Evolutionary conservation across 2,888 invertebrate genomes (phyloP), one percentile per base, ranked within the genome.

Genomic region (Dynastes maya): DNA sequence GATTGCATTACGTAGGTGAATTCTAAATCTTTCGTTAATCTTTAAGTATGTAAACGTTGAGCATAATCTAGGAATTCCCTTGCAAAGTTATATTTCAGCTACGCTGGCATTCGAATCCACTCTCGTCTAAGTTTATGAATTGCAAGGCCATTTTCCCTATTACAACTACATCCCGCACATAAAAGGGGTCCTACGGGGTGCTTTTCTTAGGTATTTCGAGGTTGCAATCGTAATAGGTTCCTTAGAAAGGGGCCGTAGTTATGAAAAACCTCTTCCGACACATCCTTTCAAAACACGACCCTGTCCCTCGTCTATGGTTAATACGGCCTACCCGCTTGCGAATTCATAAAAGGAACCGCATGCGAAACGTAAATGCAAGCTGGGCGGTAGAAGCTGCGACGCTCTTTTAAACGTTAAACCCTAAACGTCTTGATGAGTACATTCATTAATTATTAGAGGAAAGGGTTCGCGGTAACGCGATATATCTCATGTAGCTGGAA

Each of bases 191-290:
- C 74, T 40, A 58, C 16, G 74, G 61, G 45, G 16, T 27, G 11
- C 74, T 45, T 74, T 74, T 61, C 74, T 74, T 74, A 74, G 40
- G 45, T 74, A 74, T 55, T 55, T n/a, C 55, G 16, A 3, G 55
- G 16, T 55, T 16, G 55, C 55, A 55, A 55, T 55, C 55, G n/a
- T 55, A 16, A 55, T n/a, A 16, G 16, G 6, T n/a, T 55, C 55
- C 16, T 16, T n/a, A 16, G 16, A 55, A 16, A 55, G 16, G 16
- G 16, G 55, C n/a, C 16, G n/a, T 1, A 16, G 16, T 11, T 55
- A 55, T 55, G 55, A 55, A 55, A 55, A 55, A 16, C 45, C 45
- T 8, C 0, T 45, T 45, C 45, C 45, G 8, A 45, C 45, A 45
- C 45, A 45, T 8, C 45, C 45, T 8, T 45, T 45, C 45, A 45